These are phyloP conservation scores for Magallana gigas DNA, from an alignment of 1,140 invertebrate genomes.

Conservation along the genomic window DNA sequence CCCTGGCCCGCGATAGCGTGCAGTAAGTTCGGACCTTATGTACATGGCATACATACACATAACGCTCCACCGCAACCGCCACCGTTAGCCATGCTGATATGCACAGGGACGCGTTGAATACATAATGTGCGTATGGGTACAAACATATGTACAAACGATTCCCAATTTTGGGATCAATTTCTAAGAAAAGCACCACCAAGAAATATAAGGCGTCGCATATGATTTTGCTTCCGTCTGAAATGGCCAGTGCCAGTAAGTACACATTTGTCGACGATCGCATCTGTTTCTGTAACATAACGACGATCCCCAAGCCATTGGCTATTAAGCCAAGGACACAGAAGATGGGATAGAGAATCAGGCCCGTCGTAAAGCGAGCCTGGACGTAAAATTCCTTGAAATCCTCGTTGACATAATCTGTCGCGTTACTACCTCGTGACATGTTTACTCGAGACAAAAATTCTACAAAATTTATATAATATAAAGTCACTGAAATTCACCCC, in stretches of 20 bases:
- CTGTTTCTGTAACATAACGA: constrained; percentile 86
- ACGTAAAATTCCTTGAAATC: constrained; percentile 72
- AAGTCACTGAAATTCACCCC: no score
- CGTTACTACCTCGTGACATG: neutral
- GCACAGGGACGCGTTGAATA: constrained; percentile 75
- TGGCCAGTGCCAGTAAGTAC: constrained; percentile 87
- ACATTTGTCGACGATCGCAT: constrained; percentile 88
- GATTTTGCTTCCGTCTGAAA: constrained; percentile 87
- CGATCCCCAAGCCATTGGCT: constrained; percentile 87
- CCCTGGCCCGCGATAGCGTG: constrained; percentile 81
- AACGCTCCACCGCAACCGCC: constrained; percentile 95
- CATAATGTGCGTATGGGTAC: constrained; percentile 77
- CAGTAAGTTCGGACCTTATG: constrained; percentile 91
- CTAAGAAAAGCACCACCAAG: constrained; percentile 81
- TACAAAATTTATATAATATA: no score
- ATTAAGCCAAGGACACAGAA: constrained; percentile 86
- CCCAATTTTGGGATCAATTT: constrained; percentile 68
- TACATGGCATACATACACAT: constrained; percentile 96
- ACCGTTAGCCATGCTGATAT: constrained; percentile 93
- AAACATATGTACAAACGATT: constrained; percentile 68
- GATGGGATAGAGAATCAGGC: constrained; percentile 84
- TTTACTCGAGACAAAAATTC: no score
- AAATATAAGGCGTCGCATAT: constrained; percentile 86
- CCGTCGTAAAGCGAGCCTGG: constrained; percentile 73
- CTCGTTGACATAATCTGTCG: constrained; percentile 30